Evolutionary conservation across 2,888 invertebrate species (phyloP).

Genomic region (Agriopis leucophaearia): DNA sequence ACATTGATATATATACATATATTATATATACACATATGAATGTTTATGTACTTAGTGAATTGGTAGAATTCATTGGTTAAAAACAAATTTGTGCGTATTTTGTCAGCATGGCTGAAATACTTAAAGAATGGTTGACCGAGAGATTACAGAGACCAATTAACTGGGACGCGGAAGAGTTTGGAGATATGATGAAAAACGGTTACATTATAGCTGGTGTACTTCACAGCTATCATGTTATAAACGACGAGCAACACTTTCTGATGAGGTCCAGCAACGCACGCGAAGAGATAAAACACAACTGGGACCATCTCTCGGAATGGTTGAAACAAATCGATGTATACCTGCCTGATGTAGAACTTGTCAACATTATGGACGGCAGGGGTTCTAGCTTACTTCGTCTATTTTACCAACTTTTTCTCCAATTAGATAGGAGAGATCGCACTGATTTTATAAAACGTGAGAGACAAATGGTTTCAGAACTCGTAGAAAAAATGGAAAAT

Average conservation of each 20-base stretch:
- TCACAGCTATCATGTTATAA: slow-evolving; percentile 86
- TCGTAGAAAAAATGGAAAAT: slow-evolving; percentile 72
- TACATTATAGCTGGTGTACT: slow-evolving; percentile 85
- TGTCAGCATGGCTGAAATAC: slow-evolving; percentile 83
- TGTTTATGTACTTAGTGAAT: too few species aligned
- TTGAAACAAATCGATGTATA: slow-evolving; percentile 79
- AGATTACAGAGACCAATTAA: slow-evolving; percentile 84
- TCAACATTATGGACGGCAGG: slow-evolving; percentile 79
- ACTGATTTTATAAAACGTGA: slow-evolving; percentile 84
- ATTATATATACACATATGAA: too few species aligned
- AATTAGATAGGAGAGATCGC: slow-evolving; percentile 86
- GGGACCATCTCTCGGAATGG: slow-evolving; percentile 84
- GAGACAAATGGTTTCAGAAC: slow-evolving; percentile 71
- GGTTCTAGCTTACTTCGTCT: slow-evolving; percentile 83
- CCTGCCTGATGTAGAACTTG: slow-evolving; percentile 74
- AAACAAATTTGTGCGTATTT: slow-evolving; percentile 28
- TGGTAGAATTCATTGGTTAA: background rate
- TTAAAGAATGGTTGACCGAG: slow-evolving; percentile 87
- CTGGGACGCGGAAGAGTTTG: slow-evolving; percentile 84
- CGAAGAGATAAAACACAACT: slow-evolving; percentile 81
- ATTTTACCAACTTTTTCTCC: slow-evolving; percentile 88
- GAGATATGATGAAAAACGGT: slow-evolving; percentile 86
- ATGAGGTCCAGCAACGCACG: slow-evolving; percentile 72
- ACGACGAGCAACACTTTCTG: slow-evolving; percentile 80
- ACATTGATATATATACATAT: too few species aligned